Percentiles rank a stretch among this genome's conserved stretches.
These are phyloP conservation scores for Platycheirus albimanus DNA, from an alignment of 2,888 invertebrate genomes.

Conservation along the genomic window DNA sequence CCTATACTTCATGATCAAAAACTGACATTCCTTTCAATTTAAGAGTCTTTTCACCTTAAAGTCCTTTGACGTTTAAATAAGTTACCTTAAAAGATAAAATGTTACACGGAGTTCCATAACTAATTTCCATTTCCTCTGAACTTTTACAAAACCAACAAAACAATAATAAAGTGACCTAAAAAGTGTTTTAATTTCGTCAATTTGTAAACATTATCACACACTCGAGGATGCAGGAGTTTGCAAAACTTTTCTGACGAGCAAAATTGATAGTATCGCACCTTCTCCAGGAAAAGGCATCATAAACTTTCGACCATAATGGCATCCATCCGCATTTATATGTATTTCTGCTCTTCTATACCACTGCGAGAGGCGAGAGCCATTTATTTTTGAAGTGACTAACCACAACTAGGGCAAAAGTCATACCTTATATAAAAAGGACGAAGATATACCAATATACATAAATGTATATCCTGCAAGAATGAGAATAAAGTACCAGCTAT, in stretches of 20 bases:
- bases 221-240: slow-evolving; percentile 42
- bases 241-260: slow-evolving; percentile 51
- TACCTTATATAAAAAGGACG: slow-evolving; percentile 24
- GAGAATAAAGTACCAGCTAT: slow-evolving; percentile 28
- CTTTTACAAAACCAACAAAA: no score
- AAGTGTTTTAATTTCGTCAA: slow-evolving; percentile 26
- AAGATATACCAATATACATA: no score
- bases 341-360: background rate
- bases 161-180: slow-evolving; percentile 22
- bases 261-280: slow-evolving; percentile 45
- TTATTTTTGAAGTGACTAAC: slow-evolving; percentile 33
- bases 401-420: slow-evolving; percentile 26
- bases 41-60: no score
- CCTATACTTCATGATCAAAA: no score
- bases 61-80: no score
- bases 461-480: slow-evolving; percentile 8
- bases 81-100: no score
- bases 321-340: slow-evolving; percentile 7
- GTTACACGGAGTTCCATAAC: no score
- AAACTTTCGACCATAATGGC: slow-evolving; percentile 33
- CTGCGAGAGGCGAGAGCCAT: slow-evolving; percentile 2
- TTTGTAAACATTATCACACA: slow-evolving; percentile 27
- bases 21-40: no score
- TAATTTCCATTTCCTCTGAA: no score
- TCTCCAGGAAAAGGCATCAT: slow-evolving; percentile 8